Percentiles rank a stretch among this genome's conserved stretches.
Conservation (phyloP, 2,797 vertebrate species). For the Sebastes diaconus region DNA sequence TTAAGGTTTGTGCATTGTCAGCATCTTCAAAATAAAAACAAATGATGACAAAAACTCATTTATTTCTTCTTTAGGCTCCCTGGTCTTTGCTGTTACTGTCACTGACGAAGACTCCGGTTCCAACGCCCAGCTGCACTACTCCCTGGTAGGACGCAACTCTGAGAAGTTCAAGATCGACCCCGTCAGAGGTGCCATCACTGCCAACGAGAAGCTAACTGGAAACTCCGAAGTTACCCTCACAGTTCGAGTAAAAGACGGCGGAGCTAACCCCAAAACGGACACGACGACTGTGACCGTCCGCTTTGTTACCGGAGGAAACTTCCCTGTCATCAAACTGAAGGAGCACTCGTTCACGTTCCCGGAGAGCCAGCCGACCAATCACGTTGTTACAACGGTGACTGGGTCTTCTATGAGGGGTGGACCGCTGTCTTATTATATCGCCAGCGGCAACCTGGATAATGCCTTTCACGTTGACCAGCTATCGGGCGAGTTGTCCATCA, state of each 20-base stretch:
- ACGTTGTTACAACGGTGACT: slow-evolving; percentile 86
- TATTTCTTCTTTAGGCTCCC: slow-evolving; percentile 82
- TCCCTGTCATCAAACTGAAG: slow-evolving; percentile 88
- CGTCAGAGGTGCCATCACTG: slow-evolving; percentile 91
- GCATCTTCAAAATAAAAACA: background rate
- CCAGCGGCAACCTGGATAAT: slow-evolving; percentile 93
- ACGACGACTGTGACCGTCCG: slow-evolving; percentile 96
- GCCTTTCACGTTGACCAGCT: slow-evolving; percentile 93
- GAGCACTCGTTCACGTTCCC: slow-evolving; percentile 90
- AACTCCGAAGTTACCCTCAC: slow-evolving; percentile 93
- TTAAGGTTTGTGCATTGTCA: background rate
- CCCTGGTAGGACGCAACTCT: slow-evolving; percentile 89
- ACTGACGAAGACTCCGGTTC: slow-evolving; percentile 92
- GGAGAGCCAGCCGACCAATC: slow-evolving; percentile 90
- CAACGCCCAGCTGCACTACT: slow-evolving; percentile 94
- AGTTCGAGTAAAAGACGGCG: slow-evolving; percentile 91
- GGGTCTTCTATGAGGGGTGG: slow-evolving; percentile 92
- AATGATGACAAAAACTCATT: background rate
- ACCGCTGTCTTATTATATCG: slow-evolving; percentile 92
- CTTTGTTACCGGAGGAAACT: slow-evolving; percentile 91
- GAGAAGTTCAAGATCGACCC: slow-evolving; percentile 96
- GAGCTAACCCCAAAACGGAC: slow-evolving; percentile 88
- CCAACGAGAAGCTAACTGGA: slow-evolving; percentile 84
- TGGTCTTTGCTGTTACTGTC: slow-evolving; percentile 97
- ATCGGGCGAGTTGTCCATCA: slow-evolving; percentile 91